Base-by-base conservation (phyloP, 2,113 vertebrate species). In the Cebidichthys violaceus region DNA sequence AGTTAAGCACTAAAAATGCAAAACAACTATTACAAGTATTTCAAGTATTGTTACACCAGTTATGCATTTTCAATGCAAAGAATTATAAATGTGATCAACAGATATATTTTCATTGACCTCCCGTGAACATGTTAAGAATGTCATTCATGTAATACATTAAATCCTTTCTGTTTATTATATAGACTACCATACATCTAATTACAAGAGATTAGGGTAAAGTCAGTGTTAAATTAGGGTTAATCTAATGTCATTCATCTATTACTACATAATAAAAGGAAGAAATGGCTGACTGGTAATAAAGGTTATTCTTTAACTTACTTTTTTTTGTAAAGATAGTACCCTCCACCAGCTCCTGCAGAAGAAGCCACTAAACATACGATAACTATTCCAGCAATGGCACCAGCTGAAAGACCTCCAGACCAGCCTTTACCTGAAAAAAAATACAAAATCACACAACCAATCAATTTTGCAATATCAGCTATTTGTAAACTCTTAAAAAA, bases 361-460 rank as follows among this genome's bases (percentile, higher is more conserved):
- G 17, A 18, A 47, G 1, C 17, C 18, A 18, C 45, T 47, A 47
- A 47, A 18, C 45, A 45, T 5, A 45, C 4, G 4, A 47, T 29
- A 2, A 85, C 67, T n/a, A 89, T 92, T 76, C 82, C 90, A 79
- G 70, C 20, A 3, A 91, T 85, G 45, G 69, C 85, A 35, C 88
- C 91, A 11, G 1, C 20, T 18, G 45, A 47, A 47, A 47, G 45
- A 47, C 45, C 45, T 47, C 15, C 45, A 18, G 45, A 18, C 15
- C 17, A 17, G 17, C 6, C 45, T 18, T 17, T 47, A 18, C 15
- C 15, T 2, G 1, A 50, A 50, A 20, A n/a, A 50, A 20, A 50
- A 20, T 11, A 20, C 2, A 8, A 50, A 50, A 50, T 50, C 17
- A 50, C 17, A 50, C 18, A 50, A 50, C 18, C 47, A 50, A 20